Conservation (phyloP, 2,888 invertebrate genomes). For the Drosophila subsilvestris region DNA sequence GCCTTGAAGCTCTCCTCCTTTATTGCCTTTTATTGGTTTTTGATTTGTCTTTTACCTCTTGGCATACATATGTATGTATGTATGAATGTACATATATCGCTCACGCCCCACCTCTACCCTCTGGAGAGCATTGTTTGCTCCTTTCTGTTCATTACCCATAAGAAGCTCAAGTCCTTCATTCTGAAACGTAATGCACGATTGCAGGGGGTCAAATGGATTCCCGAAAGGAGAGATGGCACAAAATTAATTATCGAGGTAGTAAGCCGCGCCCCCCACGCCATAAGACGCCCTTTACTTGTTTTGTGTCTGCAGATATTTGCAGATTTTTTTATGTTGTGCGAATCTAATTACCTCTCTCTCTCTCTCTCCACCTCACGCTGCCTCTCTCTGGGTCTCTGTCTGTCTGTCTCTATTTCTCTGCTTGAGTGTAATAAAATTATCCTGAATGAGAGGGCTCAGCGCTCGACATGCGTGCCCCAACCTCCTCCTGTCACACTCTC, state of each 20-base stretch:
- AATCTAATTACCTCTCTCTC: conserved; percentile 50
- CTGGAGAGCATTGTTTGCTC: conserved; percentile 29
- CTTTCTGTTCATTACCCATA: conserved; percentile 60
- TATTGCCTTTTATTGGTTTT: conserved; percentile 77
- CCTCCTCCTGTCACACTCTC: not conserved
- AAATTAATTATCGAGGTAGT: conserved; percentile 72
- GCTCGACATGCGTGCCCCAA: conserved; percentile 37
- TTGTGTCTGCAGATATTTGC: conserved; percentile 24
- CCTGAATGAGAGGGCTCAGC: conserved; percentile 54
- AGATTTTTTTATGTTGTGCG: conserved; percentile 57
- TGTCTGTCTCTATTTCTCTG: conserved; percentile 41
- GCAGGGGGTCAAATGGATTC: conserved; percentile 7
- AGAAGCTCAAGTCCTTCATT: conserved; percentile 65
- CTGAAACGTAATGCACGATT: conserved; percentile 56
- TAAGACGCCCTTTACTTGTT: conserved; percentile 75
- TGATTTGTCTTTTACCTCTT: conserved; percentile 59
- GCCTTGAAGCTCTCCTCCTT: conserved; percentile 32
- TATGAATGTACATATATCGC: no score
- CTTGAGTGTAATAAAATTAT: conserved; percentile 67
- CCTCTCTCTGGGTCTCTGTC: conserved; percentile 19
- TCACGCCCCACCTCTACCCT: not conserved
- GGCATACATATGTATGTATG: not conserved
- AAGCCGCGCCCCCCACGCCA: conserved; percentile 22
- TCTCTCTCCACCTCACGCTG: not conserved
- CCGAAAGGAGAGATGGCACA: conserved; percentile 57